Evolutionary conservation across 2,888 invertebrate genomes (phyloP).

Genomic region (Oconnorella tubifera): DNA sequence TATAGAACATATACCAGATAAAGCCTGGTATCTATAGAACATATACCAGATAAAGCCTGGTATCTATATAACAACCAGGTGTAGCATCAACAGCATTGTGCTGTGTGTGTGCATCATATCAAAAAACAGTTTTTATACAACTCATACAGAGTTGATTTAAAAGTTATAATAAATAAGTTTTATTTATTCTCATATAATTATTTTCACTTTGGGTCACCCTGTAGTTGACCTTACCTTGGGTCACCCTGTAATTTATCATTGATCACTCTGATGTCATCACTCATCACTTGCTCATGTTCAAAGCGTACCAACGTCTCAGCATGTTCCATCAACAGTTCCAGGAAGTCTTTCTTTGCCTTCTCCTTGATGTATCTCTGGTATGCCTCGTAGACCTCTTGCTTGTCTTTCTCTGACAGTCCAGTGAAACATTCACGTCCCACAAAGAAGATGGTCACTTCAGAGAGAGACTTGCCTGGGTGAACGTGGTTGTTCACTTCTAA

Average conservation of each 20-base stretch:
- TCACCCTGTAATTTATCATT: constrained; percentile 87
- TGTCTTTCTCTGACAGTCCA: constrained; percentile 81
- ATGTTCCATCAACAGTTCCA: constrained; percentile 86
- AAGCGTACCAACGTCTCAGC: constrained; percentile 90
- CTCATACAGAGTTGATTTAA: background rate
- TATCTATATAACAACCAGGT: constrained; percentile 68
- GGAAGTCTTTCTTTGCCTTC: constrained; percentile 83
- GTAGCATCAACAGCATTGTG: too few species aligned
- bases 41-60: constrained; percentile 78
- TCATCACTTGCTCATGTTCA: constrained; percentile 84
- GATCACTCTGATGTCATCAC: constrained; percentile 89
- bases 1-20: constrained; percentile 67
- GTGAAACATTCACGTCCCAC: constrained; percentile 94
- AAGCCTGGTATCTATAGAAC: constrained; percentile 74
- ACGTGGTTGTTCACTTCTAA: constrained; percentile 91
- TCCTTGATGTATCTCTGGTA: constrained; percentile 69
- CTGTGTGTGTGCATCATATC: too few species aligned
- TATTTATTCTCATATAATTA: too few species aligned
- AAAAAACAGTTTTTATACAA: background rate
- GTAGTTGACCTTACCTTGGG: too few species aligned
- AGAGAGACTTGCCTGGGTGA: constrained; percentile 87
- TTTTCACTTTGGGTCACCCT: too few species aligned
- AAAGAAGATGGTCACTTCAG: constrained; percentile 78
- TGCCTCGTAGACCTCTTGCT: constrained; percentile 85
- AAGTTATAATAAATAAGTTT: too few species aligned